Evolutionary conservation across 1,140 invertebrate genomes (phyloP), one percentile per base, ranked within the genome.

Genomic region (Formica exsecta): DNA sequence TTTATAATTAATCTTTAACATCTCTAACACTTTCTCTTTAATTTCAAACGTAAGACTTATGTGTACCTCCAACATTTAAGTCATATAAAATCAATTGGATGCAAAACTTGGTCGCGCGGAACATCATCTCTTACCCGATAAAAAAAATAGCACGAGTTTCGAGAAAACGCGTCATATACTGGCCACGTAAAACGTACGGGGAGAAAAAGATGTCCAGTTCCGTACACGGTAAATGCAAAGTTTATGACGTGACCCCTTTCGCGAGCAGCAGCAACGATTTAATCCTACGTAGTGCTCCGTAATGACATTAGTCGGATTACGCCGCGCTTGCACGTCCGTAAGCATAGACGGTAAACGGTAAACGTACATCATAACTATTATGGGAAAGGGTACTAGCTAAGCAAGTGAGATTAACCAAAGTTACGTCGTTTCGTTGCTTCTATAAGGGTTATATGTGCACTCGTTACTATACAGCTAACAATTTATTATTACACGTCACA

Each of bases 251-350:
- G 66, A 62, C 85, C 77, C 25, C 73, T 74, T 76, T 74, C 79
- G 48, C 41, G 61, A 76, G 80, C 68, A 38, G 70, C 65, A 61
- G 79, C 85, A 81, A 89, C 79, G 86, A 89, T 90, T 89, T 89
- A 89, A 90, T 87, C 88, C 86, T 65, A 80, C 61, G 66, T 85
- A 87, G 74, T 62, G 87, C 84, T 68, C 41, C 80, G 73, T 89
- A 89, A 87, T 87, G 89, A 87, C 88, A 87, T 90, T 90, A 90
- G 89, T 76, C 81, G 88, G 88, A 90, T 87, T 89, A 90, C 80
- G 79, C 48, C 36, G 65, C 41, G 79, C 85, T 89, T 71, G 80
- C 75, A 59, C 57, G 86, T 89, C 68, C 79, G 79, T 74, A 87
- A 87, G 38, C 80, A 71, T 77, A 51, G 71, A 89, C 32, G 77